These are phyloP conservation scores for Noctua comes DNA, from an alignment of 2,888 invertebrate genomes.

Conservation along the genomic window DNA sequence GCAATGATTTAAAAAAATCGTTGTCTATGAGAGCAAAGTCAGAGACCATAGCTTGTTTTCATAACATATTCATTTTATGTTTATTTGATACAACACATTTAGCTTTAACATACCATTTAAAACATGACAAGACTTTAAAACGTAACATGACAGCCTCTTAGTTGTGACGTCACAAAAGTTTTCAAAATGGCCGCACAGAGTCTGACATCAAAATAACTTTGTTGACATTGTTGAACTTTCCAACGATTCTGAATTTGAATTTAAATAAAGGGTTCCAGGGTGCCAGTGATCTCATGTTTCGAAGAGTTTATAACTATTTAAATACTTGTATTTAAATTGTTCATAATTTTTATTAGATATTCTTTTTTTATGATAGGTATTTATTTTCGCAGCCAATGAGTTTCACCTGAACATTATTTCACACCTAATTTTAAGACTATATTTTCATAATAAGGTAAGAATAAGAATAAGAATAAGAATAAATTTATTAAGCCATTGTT, in stretches of 20 bases:
- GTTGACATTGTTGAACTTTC: slow-evolving; percentile 54
- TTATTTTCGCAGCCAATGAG: neutral
- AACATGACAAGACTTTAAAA: slow-evolving; percentile 33
- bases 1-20: too few species aligned
- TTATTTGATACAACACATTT: slow-evolving; percentile 14
- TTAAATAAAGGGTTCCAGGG: slow-evolving; percentile 45
- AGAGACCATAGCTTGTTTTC: neutral
- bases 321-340: slow-evolving; percentile 3
- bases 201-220: slow-evolving; percentile 54
- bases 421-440: neutral
- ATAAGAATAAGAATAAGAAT: too few species aligned
- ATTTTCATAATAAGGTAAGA: neutral
- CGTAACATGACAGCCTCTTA: slow-evolving; percentile 36
- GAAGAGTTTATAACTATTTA: slow-evolving; percentile 25
- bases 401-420: neutral
- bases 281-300: slow-evolving; percentile 31
- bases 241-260: slow-evolving; percentile 48
- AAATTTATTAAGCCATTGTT: too few species aligned
- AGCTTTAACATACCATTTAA: neutral
- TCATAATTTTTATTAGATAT: neutral
- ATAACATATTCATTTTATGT: slow-evolving; percentile 2
- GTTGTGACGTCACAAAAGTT: slow-evolving; percentile 45
- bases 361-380: neutral
- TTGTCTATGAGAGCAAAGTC: neutral
- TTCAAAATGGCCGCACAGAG: slow-evolving; percentile 49